Evolutionary conservation across 2,113 vertebrate genomes (phyloP).

Genomic region (Brachyistius frenatus): DNA sequence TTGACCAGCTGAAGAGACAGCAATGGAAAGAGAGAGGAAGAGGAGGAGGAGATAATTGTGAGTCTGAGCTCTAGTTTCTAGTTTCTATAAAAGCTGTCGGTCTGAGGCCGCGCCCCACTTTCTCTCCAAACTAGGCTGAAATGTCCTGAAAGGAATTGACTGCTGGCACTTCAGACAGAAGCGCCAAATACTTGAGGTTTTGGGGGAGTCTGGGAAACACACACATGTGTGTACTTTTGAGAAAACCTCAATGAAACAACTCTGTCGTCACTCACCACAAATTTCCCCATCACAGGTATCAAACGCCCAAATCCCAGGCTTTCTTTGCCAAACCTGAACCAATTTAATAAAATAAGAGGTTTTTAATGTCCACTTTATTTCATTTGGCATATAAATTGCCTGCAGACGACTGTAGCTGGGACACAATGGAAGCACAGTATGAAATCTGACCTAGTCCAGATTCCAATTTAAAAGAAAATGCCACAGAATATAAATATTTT

Average conservation of each 20-base stretch:
- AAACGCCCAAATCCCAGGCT: no score
- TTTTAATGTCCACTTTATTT: no score
- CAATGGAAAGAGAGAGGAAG: neutral
- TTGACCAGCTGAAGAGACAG: neutral
- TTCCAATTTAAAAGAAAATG: no score
- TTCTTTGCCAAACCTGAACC: no score
- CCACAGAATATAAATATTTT: no score
- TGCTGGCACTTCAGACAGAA: conserved; percentile 23
- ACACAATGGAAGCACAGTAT: no score
- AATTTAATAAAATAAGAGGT: no score
- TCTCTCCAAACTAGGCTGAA: conserved; percentile 64
- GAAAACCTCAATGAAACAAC: neutral
- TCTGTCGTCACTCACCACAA: neutral
- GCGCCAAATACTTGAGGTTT: neutral
- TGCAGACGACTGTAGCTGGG: no score
- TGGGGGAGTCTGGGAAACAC: neutral
- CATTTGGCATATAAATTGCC: no score
- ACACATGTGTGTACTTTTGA: neutral
- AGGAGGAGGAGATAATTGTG: conserved; percentile 27
- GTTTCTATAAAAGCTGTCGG: conserved; percentile 54
- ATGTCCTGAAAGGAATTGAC: conserved; percentile 42
- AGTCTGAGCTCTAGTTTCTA: conserved; percentile 64
- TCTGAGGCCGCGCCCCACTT: conserved; percentile 69
- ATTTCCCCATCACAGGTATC: no score
- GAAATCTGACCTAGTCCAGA: no score